phyloP scores from a whole-genome alignment of 2,888 invertebrate genomes.

The Allophyes oxyacanthae region DNA sequence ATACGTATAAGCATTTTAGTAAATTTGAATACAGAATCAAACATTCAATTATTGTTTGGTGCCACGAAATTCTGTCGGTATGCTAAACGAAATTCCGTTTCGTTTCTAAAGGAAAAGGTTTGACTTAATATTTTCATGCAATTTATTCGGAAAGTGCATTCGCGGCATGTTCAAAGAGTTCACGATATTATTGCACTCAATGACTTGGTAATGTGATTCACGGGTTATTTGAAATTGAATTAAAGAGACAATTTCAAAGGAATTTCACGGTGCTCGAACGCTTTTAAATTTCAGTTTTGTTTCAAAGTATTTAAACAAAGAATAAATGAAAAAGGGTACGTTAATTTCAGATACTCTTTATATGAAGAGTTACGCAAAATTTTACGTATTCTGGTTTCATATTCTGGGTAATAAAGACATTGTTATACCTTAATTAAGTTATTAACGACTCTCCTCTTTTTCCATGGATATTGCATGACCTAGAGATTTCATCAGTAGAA shows the following conservation, averaged over 20 bases:
- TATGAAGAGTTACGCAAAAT: too few species aligned
- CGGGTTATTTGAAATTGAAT: constrained; percentile 28
- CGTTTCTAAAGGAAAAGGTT: constrained; percentile 28
- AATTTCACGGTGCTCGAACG: not conserved
- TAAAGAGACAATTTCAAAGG: constrained; percentile 8
- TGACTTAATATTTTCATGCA: constrained; percentile 39
- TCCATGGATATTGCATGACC: too few species aligned
- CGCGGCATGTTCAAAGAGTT: constrained; percentile 19
- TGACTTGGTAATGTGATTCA: constrained; percentile 28
- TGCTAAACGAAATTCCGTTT: constrained; percentile 22
- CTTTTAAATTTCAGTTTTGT: not conserved
- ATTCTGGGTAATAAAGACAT: too few species aligned
- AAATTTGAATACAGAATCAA: constrained; percentile 25
- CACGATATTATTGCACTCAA: constrained; percentile 30
- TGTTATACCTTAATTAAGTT: too few species aligned
- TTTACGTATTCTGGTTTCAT: too few species aligned
- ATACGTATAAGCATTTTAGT: constrained; percentile 14
- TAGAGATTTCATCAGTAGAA: too few species aligned
- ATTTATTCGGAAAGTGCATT: constrained; percentile 42
- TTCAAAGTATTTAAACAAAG: constrained; percentile 1
- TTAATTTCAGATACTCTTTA: not conserved
- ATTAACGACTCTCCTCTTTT: too few species aligned
- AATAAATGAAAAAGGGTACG: too few species aligned
- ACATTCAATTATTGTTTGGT: constrained; percentile 39
- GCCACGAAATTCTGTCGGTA: constrained; percentile 26